Conservation (phyloP, 2,888 invertebrate genomes). For the Leptothorax acervorum region DNA sequence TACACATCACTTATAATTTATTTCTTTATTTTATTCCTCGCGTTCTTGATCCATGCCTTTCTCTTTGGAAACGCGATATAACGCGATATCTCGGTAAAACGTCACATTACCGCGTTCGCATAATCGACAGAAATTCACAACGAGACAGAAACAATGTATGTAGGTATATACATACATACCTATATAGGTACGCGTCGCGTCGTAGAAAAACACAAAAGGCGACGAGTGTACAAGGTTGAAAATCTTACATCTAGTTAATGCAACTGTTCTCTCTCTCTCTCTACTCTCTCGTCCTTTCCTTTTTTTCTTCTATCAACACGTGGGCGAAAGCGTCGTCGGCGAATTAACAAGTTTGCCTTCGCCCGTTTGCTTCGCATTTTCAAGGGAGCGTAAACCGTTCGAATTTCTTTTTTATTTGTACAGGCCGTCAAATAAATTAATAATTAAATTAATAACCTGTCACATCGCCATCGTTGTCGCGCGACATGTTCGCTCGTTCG, state of each 20-base stretch:
- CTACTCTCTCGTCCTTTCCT: background rate
- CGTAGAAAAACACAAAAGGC: slow-evolving; percentile 23
- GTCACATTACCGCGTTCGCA: background rate
- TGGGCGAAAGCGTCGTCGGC: background rate
- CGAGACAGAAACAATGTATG: background rate
- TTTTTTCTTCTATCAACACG: background rate
- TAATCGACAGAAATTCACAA: slow-evolving; percentile 32
- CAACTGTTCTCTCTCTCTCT: no score
- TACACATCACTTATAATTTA: no score
- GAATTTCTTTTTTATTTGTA: background rate
- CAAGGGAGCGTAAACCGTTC: slow-evolving; percentile 3
- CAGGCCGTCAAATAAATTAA: background rate
- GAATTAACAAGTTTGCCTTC: slow-evolving; percentile 27
- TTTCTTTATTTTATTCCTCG: background rate
- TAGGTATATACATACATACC: no score
- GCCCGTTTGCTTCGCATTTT: background rate
- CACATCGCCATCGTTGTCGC: no score
- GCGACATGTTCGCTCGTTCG: background rate
- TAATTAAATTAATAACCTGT: background rate
- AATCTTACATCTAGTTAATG: background rate
- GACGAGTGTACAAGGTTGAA: slow-evolving; percentile 42
- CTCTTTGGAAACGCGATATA: background rate
- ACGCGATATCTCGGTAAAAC: background rate
- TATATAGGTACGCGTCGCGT: no score
- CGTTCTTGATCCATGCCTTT: background rate